phyloP scores from a whole-genome alignment of 2,113 vertebrate species.

The Hiodon tergisus region DNA sequence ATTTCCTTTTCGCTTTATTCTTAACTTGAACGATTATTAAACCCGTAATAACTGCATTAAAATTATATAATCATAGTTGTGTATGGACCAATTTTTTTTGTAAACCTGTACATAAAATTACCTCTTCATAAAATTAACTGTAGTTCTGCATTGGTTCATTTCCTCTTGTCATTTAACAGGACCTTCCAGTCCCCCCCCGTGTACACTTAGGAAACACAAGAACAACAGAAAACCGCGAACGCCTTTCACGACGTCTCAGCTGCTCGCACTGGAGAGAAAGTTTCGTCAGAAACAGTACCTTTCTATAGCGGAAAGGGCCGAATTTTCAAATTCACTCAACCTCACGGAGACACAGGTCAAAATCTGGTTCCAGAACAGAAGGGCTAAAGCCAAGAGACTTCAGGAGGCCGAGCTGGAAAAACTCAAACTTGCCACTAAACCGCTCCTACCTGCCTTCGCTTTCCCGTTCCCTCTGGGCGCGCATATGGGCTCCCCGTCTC shows the following conservation, averaged over 20 bases:
- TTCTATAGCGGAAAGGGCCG: conserved; percentile 53
- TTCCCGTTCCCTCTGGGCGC: conserved; percentile 50
- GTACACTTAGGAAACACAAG: conserved; percentile 55
- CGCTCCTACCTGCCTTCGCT: conserved; percentile 52
- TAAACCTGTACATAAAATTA: no score
- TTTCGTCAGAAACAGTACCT: conserved; percentile 62
- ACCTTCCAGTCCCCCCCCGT: conserved; percentile 45
- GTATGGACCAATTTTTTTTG: no score
- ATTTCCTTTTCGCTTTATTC: no score
- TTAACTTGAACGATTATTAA: no score
- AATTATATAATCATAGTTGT: no score
- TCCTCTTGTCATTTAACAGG: conserved; percentile 35
- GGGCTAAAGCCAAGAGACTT: conserved; percentile 61
- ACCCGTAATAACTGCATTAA: no score
- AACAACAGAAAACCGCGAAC: conserved; percentile 62
- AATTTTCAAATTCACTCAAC: conserved; percentile 54
- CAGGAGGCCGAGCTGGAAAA: conserved; percentile 62
- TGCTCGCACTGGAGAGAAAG: conserved; percentile 57
- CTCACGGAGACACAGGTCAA: conserved; percentile 64
- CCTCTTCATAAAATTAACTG: no score
- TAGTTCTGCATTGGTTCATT: not conserved
- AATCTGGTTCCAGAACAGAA: conserved; percentile 66
- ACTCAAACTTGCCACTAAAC: conserved; percentile 57
- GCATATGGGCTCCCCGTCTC: conserved; percentile 39
- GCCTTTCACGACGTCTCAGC: conserved; percentile 59